These are phyloP conservation scores for Harpegnathos saltator DNA, from an alignment of 1,140 invertebrate genomes.

Conservation along the genomic window DNA sequence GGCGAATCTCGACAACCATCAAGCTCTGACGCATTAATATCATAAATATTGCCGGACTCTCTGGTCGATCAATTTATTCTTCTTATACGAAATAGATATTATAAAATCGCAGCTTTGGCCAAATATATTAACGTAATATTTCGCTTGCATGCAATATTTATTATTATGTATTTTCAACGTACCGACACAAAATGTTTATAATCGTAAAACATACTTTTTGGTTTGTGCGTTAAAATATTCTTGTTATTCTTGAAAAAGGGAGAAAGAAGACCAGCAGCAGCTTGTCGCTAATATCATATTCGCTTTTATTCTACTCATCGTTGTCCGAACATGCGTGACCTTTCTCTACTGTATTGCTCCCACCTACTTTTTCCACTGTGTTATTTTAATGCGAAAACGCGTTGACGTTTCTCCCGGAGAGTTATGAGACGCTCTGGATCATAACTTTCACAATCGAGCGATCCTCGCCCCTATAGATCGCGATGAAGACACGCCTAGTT, in stretches of 20 bases:
- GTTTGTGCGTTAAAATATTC: neutral
- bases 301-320: neutral
- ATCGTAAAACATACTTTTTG: neutral
- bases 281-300: no score
- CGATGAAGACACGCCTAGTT: conserved; percentile 51
- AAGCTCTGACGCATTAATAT: neutral
- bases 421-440: neutral
- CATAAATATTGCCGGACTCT: neutral
- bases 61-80: no score
- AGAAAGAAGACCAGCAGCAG: no score
- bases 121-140: no score
- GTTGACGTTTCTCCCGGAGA: neutral
- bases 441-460: conserved; percentile 33
- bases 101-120: no score
- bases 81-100: no score
- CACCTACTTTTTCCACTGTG: no score
- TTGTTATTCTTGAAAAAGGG: no score
- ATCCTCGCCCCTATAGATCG: conserved; percentile 21
- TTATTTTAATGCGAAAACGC: neutral
- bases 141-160: no score
- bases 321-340: neutral
- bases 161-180: no score
- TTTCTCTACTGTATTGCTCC: neutral
- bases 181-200: neutral
- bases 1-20: neutral